Conservation (phyloP, 2,888 invertebrate genomes). For the Drosophila neutralis region DNA sequence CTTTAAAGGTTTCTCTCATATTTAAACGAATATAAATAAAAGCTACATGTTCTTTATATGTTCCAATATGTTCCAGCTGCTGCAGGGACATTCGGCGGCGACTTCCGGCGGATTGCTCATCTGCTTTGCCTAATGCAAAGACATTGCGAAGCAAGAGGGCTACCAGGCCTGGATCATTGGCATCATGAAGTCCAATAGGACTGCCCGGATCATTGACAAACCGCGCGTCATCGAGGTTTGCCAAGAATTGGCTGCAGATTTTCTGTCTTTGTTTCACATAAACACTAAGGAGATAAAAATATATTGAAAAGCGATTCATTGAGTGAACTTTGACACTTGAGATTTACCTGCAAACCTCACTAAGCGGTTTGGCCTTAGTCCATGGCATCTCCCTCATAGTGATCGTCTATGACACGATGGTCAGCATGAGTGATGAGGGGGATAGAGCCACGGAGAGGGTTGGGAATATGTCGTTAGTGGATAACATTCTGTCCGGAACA, state of each 20-base stretch:
- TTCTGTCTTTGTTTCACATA: constrained; percentile 1
- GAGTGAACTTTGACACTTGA: constrained; percentile 61
- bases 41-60: too few species aligned
- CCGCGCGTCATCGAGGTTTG: constrained; percentile 97
- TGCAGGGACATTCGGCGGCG: constrained; percentile 93
- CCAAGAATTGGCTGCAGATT: constrained; percentile 88
- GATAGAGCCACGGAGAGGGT: constrained; percentile 55
- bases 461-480: constrained; percentile 67
- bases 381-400: constrained; percentile 70
- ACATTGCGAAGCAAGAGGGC: constrained; percentile 96
- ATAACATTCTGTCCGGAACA: constrained; percentile 64
- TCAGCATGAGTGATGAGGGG: constrained; percentile 51
- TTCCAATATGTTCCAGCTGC: constrained; percentile 91
- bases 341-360: constrained; percentile 58
- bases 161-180: constrained; percentile 99
- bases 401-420: constrained; percentile 65
- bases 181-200: constrained; percentile 96
- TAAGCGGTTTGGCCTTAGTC: constrained; percentile 59
- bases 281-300: too few species aligned
- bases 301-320: constrained; percentile 22
- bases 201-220: constrained; percentile 97
- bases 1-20: background rate
- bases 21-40: too few species aligned
- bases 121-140: constrained; percentile 95
- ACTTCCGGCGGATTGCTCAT: constrained; percentile 95